phyloP scores from a whole-genome alignment of 37 sponge, comb jelly and placozoan genomes.

The Chondrosia reniformis region DNA sequence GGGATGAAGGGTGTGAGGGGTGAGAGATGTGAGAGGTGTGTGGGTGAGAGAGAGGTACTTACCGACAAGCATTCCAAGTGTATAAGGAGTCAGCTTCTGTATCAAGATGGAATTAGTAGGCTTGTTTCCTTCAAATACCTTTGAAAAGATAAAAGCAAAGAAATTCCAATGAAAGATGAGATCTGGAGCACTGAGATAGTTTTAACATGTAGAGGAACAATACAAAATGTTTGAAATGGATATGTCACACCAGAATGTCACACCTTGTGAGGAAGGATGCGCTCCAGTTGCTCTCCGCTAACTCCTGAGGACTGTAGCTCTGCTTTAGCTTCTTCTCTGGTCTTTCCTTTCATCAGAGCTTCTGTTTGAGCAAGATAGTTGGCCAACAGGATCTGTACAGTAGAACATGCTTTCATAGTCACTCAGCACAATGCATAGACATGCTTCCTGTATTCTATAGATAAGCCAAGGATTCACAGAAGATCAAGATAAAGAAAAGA shows the following conservation, averaged over 20 bases:
- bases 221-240: too few relatives aligned
- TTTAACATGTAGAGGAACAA: too few relatives aligned
- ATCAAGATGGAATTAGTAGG: conserved; percentile 96
- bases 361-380: conserved; percentile 98
- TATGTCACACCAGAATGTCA: too few relatives aligned
- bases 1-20: not conserved
- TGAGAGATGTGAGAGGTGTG: not conserved
- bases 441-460: not conserved
- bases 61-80: conserved; percentile 88
- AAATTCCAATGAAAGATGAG: not conserved
- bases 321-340: conserved; percentile 76
- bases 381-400: conserved; percentile 82
- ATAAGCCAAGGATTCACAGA: too few relatives aligned
- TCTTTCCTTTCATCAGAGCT: conserved; percentile 96
- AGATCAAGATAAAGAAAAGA: not conserved
- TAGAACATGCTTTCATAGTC: too few relatives aligned
- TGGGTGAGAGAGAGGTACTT: conserved; percentile 3
- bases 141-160: not conserved
- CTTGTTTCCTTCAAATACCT: conserved; percentile 95
- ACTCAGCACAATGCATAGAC: not conserved
- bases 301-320: conserved; percentile 75
- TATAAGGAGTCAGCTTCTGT: conserved; percentile 88
- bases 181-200: too few relatives aligned
- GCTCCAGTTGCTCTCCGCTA: conserved; percentile 48
- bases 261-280: conserved; percentile 89